phyloP scores from a whole-genome alignment of 2,797 vertebrate genomes.

The Apogon talboti region DNA sequence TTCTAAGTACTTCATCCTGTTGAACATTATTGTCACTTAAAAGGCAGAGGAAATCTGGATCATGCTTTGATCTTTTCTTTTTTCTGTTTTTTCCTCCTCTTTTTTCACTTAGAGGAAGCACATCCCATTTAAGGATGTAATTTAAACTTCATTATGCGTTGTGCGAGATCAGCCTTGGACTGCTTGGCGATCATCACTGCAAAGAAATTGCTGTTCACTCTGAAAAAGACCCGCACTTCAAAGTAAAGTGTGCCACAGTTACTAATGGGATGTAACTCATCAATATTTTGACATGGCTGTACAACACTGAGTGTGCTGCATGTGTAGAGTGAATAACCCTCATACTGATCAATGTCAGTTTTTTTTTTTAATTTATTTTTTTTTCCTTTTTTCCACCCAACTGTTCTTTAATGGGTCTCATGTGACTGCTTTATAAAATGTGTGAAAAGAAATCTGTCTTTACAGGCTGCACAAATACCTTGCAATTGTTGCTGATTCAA shows the following conservation, averaged over 20 bases:
- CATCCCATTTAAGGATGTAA: slow-evolving; percentile 78
- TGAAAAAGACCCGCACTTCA: slow-evolving; percentile 73
- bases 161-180: slow-evolving; percentile 71
- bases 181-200: slow-evolving; percentile 68
- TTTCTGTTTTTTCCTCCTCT: neutral
- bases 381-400: slow-evolving; percentile 58
- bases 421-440: slow-evolving; percentile 69
- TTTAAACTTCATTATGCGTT: slow-evolving; percentile 80
- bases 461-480: slow-evolving; percentile 58
- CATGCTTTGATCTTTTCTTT: slow-evolving; percentile 77
- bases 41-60: slow-evolving; percentile 72
- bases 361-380: slow-evolving; percentile 31
- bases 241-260: slow-evolving; percentile 72
- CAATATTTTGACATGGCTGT: slow-evolving; percentile 68
- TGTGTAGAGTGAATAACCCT: slow-evolving; percentile 59
- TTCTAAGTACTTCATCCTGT: slow-evolving; percentile 50
- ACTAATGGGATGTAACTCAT: slow-evolving; percentile 65
- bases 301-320: slow-evolving; percentile 50
- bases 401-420: slow-evolving; percentile 82
- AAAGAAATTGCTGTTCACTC: slow-evolving; percentile 68
- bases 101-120: slow-evolving; percentile 66
- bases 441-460: slow-evolving; percentile 67
- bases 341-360: slow-evolving; percentile 74
- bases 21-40: slow-evolving; percentile 67
- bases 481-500: slow-evolving; percentile 76